phyloP scores from a whole-genome alignment of 2,797 vertebrate genomes.

The Hippoglossus hippoglossus region DNA sequence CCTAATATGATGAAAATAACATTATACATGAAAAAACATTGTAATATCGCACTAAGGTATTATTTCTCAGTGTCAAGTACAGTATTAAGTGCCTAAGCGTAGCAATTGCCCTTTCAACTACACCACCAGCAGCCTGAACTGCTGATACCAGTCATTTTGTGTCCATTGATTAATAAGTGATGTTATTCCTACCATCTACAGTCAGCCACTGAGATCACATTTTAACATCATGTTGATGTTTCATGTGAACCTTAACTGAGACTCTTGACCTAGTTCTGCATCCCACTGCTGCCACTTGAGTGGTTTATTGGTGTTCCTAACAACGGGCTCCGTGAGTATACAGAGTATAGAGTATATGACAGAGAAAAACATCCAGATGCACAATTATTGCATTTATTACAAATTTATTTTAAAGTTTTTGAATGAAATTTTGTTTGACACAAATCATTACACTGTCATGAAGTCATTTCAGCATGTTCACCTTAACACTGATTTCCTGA shows the following conservation, averaged over 20 bases:
- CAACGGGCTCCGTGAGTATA: not conserved
- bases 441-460: constrained; percentile 48
- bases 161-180: not conserved
- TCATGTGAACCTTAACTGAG: too few species aligned
- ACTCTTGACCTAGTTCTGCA: too few species aligned
- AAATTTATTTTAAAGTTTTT: constrained; percentile 54
- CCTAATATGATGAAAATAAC: too few species aligned
- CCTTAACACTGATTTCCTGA: constrained; percentile 77
- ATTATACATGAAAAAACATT: too few species aligned
- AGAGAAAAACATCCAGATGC: not conserved
- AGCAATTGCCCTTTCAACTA: not conserved
- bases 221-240: not conserved
- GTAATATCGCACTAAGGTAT: too few species aligned
- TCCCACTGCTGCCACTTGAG: too few species aligned
- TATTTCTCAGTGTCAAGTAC: too few species aligned
- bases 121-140: not conserved
- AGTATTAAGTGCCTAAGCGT: too few species aligned
- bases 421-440: constrained; percentile 64
- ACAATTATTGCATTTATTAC: constrained; percentile 18
- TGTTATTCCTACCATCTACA: not conserved
- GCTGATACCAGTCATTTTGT: not conserved
- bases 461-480: constrained; percentile 55
- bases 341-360: not conserved
- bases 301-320: not conserved
- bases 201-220: not conserved